Evolutionary conservation across 2,797 vertebrate genomes (phyloP).

Genomic region (Chelmon rostratus): DNA sequence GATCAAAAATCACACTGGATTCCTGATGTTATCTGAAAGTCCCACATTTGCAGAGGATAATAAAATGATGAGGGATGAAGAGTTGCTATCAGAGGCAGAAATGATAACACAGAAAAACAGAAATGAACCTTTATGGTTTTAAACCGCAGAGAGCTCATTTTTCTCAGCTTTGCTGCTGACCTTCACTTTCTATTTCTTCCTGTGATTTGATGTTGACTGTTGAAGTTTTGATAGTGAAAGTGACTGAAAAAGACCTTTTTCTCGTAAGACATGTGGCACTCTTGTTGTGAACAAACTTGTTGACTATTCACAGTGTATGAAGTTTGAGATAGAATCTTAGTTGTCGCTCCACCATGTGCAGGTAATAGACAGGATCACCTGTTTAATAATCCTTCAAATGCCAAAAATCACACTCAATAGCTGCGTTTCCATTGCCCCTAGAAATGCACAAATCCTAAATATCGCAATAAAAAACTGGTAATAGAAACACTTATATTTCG

Average conservation of each 20-base stretch:
- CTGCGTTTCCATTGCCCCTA: too few relatives aligned
- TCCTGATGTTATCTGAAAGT: conserved; percentile 1
- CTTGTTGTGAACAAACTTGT: background rate
- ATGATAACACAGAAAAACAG: background rate
- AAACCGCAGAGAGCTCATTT: background rate
- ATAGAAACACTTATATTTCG: too few relatives aligned
- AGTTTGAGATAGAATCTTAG: background rate
- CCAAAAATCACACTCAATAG: too few relatives aligned
- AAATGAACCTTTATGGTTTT: background rate
- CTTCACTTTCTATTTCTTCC: background rate
- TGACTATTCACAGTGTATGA: background rate
- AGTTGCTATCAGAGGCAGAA: background rate
- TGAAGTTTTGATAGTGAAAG: too few relatives aligned
- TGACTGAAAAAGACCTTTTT: too few relatives aligned
- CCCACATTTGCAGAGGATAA: background rate
- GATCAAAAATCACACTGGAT: conserved; percentile 70
- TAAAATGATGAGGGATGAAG: background rate
- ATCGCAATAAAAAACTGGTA: too few relatives aligned
- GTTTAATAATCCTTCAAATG: too few relatives aligned
- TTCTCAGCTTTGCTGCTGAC: background rate
- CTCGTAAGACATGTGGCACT: background rate
- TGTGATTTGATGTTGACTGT: background rate
- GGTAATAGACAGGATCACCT: too few relatives aligned
- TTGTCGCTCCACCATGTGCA: too few relatives aligned
- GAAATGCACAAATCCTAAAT: too few relatives aligned